Base-by-base conservation (phyloP, 1,140 invertebrate species). In the Trachymyrmex septentrionalis region DNA sequence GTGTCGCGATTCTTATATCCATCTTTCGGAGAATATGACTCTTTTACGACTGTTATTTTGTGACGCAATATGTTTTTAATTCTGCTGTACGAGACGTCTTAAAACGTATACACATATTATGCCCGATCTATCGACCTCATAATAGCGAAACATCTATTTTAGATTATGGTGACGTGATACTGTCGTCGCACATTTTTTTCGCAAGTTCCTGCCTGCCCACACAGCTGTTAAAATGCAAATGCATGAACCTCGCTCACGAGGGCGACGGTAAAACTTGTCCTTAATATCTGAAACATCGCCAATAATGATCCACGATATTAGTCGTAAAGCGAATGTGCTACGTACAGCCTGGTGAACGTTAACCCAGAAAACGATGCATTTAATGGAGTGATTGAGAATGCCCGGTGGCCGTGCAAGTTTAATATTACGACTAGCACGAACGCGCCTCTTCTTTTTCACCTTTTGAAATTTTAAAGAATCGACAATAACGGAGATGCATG, bases 281-380 rank as follows among this genome's bases (percentile, higher is more conserved):
- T 80, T 80, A 67, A 67, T 67, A 67, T 80, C 63, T 53, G 61
- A 80, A 80, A 53, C 64, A 67, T 80, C 59, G 61, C 19, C 77
- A 80, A 80, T 80, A 80, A 80, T 69, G 61, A 80, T 67, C 61
- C 27, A 7, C 48, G 77, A 80, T 80, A 80, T 80, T 80, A 80
- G 61, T 80, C 61, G 44, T 80, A 80, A 80, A 80, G n/a, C n/a
- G 77, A 67, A 63, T 21, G 61, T 44, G 55, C 27, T 61, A 10
- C 73, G 30, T 80, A 55, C 24, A 50, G 9, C 27, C 3, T 44
- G 12, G 44, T 63, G 44, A 66, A 67, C 77, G 44, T 80, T 80
- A 80, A 80, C 77, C 77, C n/a, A 80, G 63, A 80, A 80, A 80
- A 53, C 27, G 63, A 21, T n/a, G 44, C 27, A 34, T 38, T 80